A percentile compares a stretch with the other conserved stretches of the same genome.
Evolutionary conservation across 2,797 vertebrate species (phyloP).

Genomic region (Tolypeutes matacus): DNA sequence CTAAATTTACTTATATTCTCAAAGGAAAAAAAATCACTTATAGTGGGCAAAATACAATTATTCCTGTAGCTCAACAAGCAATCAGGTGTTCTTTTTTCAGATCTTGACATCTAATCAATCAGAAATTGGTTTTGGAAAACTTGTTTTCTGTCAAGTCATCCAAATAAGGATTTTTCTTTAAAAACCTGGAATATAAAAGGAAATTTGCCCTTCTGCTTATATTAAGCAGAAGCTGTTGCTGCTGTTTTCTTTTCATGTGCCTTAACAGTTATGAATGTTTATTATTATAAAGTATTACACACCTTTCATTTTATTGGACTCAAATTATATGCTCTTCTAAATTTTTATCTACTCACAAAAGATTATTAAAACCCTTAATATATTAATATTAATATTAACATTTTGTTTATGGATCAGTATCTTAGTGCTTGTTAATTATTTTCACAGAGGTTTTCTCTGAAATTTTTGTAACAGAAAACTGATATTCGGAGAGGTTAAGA

Average conservation of each 20-base stretch:
- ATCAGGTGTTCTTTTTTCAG: constrained; percentile 57
- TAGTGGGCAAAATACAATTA: constrained; percentile 50
- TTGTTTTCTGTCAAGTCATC: constrained; percentile 35
- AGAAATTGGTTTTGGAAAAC: constrained; percentile 59
- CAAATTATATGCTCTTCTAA: not conserved
- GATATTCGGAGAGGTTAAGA: constrained; percentile 20
- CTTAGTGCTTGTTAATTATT: not conserved
- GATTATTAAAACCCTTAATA: not conserved
- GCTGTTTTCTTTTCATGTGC: not conserved
- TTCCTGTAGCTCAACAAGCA: constrained; percentile 60
- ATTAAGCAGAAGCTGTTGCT: not conserved
- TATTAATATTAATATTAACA: not conserved
- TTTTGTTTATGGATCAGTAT: not conserved
- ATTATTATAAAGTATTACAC: constrained; percentile 3
- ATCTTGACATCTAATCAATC: constrained; percentile 65
- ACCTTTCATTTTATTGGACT: constrained; percentile 38
- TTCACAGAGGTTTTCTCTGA: not conserved
- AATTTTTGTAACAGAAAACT: constrained; percentile 1
- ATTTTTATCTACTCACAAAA: constrained; percentile 20
- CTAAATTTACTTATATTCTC: constrained; percentile 57
- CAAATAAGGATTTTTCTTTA: constrained; percentile 30
- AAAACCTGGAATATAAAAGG: not conserved
- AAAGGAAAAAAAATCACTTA: constrained; percentile 68
- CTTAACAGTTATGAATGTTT: not conserved
- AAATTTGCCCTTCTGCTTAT: not conserved